Percentiles rank a stretch among this genome's conserved stretches.
Conservation (phyloP, 2,888 invertebrate genomes). For the Sesia apiformis region DNA sequence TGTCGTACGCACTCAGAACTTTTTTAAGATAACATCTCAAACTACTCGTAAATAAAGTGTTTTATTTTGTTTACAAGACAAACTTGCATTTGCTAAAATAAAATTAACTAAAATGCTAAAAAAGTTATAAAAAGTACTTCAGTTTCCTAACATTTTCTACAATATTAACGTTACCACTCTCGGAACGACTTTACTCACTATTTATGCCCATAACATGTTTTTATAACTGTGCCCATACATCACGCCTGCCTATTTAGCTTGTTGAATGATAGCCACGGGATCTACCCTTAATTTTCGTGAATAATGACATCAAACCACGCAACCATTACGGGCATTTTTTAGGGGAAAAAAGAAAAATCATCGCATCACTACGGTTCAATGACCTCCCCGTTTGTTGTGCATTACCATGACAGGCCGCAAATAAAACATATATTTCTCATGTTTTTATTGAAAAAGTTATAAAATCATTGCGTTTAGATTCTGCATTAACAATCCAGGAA, state of each 20-base stretch:
- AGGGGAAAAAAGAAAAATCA: conserved; percentile 20
- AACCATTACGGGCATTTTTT: conserved; percentile 24
- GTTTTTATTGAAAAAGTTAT: conserved; percentile 47
- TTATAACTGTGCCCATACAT: conserved; percentile 5
- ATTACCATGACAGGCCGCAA: conserved; percentile 20
- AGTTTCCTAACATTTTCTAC: not conserved
- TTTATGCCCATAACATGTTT: not conserved
- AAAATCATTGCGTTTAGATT: conserved; percentile 19
- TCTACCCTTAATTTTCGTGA: conserved; percentile 33
- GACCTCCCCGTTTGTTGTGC: conserved; percentile 19
- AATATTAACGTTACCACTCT: not conserved
- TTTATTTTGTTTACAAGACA: too few species aligned
- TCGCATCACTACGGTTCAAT: conserved; percentile 24
- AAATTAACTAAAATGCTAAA: too few species aligned
- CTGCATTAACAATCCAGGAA: not conserved
- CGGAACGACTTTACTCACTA: not conserved
- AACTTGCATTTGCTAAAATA: too few species aligned
- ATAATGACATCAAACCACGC: conserved; percentile 40
- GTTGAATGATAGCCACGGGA: conserved; percentile 22
- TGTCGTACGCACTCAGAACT: too few species aligned
- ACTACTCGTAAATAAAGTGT: too few species aligned
- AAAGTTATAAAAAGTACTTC: too few species aligned
- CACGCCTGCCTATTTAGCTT: conserved; percentile 18
- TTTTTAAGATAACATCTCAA: too few species aligned
- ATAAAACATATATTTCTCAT: conserved; percentile 49